Conservation (phyloP, 1,140 invertebrate genomes). For the Heliothis virescens region DNA sequence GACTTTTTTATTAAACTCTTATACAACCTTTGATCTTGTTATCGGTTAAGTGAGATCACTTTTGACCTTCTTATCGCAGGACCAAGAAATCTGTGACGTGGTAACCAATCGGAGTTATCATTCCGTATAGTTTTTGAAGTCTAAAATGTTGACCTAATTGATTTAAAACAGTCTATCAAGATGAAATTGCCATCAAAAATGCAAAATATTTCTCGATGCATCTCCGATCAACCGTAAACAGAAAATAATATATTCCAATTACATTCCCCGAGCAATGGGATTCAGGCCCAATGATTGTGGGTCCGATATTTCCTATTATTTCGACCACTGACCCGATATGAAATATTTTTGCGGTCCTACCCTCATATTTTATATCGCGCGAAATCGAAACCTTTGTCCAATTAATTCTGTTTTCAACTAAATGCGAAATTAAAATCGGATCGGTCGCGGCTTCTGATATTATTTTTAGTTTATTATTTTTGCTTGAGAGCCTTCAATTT, state of each 20-base stretch:
- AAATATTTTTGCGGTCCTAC: constrained; percentile 41
- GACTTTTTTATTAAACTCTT: too few relatives aligned
- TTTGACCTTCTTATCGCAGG: too few relatives aligned
- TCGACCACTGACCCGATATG: constrained; percentile 31
- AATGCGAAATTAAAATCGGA: constrained; percentile 33
- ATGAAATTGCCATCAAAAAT: neutral
- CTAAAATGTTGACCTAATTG: too few relatives aligned
- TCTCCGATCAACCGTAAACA: neutral
- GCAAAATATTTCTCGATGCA: neutral
- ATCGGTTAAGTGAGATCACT: too few relatives aligned
- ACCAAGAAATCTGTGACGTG: too few relatives aligned
- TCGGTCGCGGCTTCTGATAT: constrained; percentile 11
- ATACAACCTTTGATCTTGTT: too few relatives aligned
- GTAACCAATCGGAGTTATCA: too few relatives aligned
- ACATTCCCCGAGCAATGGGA: constrained; percentile 30
- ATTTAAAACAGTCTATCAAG: too few relatives aligned
- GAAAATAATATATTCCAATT: constrained; percentile 40
- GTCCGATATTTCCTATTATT: constrained; percentile 38
- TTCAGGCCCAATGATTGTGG: constrained; percentile 32
- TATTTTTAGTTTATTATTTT: constrained; percentile 18
- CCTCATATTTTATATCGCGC: constrained; percentile 30
- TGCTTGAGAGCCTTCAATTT: constrained; percentile 1
- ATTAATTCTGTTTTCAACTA: constrained; percentile 39
- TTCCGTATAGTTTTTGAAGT: too few relatives aligned
- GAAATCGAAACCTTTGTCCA: constrained; percentile 38